Conservation (phyloP, 2,888 invertebrate genomes). For the Parelbella ahira region DNA sequence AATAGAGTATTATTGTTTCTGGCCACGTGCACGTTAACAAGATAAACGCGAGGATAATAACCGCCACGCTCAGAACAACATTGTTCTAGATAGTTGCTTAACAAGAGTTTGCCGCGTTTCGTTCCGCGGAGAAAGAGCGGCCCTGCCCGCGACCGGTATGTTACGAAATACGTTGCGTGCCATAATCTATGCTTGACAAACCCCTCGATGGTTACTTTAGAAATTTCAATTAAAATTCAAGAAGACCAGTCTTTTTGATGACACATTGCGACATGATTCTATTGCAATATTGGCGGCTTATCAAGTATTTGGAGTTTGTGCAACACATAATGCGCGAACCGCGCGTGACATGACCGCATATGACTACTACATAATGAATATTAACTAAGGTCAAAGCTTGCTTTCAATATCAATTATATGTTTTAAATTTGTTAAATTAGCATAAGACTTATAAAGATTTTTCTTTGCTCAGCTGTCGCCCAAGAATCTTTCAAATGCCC, state of each 20-base stretch:
- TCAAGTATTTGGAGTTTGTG: conserved; percentile 32
- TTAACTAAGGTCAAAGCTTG: conserved; percentile 12
- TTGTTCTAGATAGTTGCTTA: too few relatives aligned
- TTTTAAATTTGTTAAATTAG: too few relatives aligned
- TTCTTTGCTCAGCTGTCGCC: conserved; percentile 81
- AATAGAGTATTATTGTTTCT: too few relatives aligned
- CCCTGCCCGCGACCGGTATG: conserved; percentile 51
- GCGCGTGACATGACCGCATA: too few relatives aligned
- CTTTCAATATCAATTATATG: neutral
- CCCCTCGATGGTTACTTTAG: conserved; percentile 53
- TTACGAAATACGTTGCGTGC: conserved; percentile 53
- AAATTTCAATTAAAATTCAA: conserved; percentile 67
- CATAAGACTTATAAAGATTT: conserved; percentile 5
- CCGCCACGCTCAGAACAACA: too few relatives aligned
- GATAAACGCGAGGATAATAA: too few relatives aligned
- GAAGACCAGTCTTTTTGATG: conserved; percentile 35
- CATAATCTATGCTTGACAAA: conserved; percentile 56
- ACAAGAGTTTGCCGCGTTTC: conserved; percentile 42
- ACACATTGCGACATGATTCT: conserved; percentile 46
- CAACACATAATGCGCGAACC: too few relatives aligned
- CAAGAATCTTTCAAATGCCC: conserved; percentile 96
- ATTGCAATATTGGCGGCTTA: conserved; percentile 45
- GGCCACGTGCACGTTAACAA: too few relatives aligned
- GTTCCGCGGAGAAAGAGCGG: conserved; percentile 67
- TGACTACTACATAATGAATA: too few relatives aligned